Evolutionary conservation across 2,113 vertebrate genomes (phyloP).

Genomic region (Rattus norvegicus): DNA sequence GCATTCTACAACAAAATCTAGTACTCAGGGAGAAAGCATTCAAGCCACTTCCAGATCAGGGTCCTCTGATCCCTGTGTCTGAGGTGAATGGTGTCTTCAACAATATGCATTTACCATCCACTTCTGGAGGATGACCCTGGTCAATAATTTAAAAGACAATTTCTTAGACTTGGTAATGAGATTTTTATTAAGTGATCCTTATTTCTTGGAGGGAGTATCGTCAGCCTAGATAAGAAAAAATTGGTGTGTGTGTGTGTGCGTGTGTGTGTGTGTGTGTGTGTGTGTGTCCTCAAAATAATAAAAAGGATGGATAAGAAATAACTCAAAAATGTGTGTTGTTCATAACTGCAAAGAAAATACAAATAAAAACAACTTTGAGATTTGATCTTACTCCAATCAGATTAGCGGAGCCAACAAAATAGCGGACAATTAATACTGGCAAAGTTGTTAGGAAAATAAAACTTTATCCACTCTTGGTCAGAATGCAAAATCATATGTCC

Average conservation of each 20-base stretch:
- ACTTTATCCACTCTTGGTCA: no score
- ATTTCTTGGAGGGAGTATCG: no score
- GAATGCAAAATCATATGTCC: no score
- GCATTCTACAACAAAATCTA: background rate
- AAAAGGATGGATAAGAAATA: background rate
- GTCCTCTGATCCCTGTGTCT: background rate
- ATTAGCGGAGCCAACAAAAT: no score
- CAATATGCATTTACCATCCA: background rate
- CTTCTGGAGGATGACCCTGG: background rate
- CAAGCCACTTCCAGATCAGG: background rate
- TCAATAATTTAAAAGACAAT: background rate
- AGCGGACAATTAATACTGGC: no score
- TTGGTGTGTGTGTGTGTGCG: no score
- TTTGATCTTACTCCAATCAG: no score
- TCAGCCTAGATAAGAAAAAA: no score
- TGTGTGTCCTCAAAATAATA: background rate
- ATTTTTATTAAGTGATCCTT: no score
- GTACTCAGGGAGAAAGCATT: background rate
- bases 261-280: no score
- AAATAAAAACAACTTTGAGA: no score
- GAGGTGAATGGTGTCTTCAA: background rate
- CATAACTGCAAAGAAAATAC: background rate
- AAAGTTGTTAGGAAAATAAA: no score
- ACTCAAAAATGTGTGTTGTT: background rate
- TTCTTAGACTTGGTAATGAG: background rate